Base-by-base conservation (phyloP, 2,888 invertebrate species). In the Syrista parreyssii region DNA sequence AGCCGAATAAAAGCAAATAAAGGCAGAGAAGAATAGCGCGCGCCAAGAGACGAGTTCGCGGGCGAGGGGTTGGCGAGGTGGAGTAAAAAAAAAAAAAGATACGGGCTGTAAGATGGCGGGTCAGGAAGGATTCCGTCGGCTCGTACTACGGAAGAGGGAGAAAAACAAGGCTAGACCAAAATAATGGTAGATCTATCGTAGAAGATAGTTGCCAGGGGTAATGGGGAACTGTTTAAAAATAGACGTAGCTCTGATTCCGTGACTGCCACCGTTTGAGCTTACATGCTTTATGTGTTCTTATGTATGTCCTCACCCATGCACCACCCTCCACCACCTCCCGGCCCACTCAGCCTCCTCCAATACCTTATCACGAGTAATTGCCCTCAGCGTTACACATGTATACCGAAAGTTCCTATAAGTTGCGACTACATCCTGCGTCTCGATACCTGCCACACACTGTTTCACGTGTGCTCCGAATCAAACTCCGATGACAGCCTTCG, bases 141-240 rank as follows among this genome's bases (percentile, higher is more conserved):
- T 23, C 55, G 55, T 55, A 55, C 9, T 9, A 2, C 12, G 77
- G 76, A 75, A 78, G 79, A 79, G 82, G 82, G 75, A 71, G 83
- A 88, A 87, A 89, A 89, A 89, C 88, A 88, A 88, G 87, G 85
- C 89, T 90, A 89, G 89, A 87, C 87, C 87, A 89, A 89, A 89
- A 88, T 88, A 90, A 90, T 89, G 88, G 89, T 86, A 88, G 89
- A 89, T 90, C 86, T 85, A 83, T 84, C 83, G 84, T 86, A 77
- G 83, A 81, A 89, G 90, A 90, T 90, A 88, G 90, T 89, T 89
- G 87, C 89, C 85, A 87, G 76, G 87, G 89, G 86, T 89, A 89
- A 89, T 90, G 88, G 88, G 84, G 87, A 89, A 89, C 86, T 88
- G 85, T 89, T 90, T 89, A 89, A 90, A 90, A 90, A 90, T 90